A percentile compares a stretch with the other conserved stretches of the same genome.
Conservation (phyloP, 2,797 vertebrate genomes). For the Knipowitschia caucasica region DNA sequence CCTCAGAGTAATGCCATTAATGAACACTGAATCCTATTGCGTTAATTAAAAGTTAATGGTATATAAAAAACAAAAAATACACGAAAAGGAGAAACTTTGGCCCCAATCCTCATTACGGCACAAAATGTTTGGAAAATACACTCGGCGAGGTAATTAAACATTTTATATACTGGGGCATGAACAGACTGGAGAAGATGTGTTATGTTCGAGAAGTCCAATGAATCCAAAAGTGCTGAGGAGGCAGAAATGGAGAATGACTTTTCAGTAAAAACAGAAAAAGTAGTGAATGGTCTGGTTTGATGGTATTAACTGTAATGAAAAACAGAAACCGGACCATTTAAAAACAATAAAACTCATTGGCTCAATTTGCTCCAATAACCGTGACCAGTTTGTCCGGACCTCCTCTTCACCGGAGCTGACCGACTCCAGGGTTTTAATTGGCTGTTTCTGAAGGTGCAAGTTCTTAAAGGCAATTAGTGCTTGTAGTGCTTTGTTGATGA, state of each 20-base stretch:
- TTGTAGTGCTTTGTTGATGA: not conserved
- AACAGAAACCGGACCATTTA: not conserved
- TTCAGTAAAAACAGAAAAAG: constrained; percentile 11
- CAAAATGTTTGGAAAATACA: constrained; percentile 26
- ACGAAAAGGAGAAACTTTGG: constrained; percentile 12
- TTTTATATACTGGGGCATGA: constrained; percentile 32
- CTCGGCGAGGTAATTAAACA: constrained; percentile 43
- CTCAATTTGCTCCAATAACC: constrained; percentile 10
- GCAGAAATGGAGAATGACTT: constrained; percentile 4
- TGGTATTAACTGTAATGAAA: constrained; percentile 13
- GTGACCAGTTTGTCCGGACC: not conserved
- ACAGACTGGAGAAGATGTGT: constrained; percentile 20
- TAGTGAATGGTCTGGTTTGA: constrained; percentile 15
- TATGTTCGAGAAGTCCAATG: constrained; percentile 20
- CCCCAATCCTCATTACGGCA: constrained; percentile 29
- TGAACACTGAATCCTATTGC: constrained; percentile 45
- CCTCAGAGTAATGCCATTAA: constrained; percentile 45
- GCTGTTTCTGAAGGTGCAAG: not conserved
- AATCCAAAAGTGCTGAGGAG: constrained; percentile 22
- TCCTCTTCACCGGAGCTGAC: not conserved
- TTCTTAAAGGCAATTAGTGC: not conserved
- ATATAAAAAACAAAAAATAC: constrained; percentile 22
- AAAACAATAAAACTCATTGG: constrained; percentile 4
- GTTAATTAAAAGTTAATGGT: constrained; percentile 57
- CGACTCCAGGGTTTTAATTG: not conserved